A percentile compares a stretch with the other conserved stretches of the same genome.
Evolutionary conservation across 2,113 vertebrate genomes (phyloP).

Genomic region (Oryzias woworae): DNA sequence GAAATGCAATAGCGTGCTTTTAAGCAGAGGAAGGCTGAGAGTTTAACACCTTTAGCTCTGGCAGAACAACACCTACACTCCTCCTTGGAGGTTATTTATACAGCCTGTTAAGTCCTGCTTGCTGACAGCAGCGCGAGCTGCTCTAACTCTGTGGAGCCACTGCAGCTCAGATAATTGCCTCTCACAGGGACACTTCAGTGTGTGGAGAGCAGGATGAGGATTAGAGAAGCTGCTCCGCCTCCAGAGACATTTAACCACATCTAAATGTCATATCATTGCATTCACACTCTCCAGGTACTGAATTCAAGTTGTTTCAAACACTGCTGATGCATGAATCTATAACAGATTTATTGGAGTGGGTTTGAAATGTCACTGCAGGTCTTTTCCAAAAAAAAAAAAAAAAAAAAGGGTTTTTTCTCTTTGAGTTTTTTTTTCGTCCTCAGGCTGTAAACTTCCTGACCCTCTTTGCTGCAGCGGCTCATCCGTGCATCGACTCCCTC

Average conservation of each 20-base stretch:
- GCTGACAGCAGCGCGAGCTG: not conserved
- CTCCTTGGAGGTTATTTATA: not conserved
- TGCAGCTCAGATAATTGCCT: not conserved
- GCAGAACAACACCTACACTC: not conserved
- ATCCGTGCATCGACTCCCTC: conserved; percentile 58
- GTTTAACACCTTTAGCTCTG: not conserved
- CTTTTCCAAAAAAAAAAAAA: conserved; percentile 20
- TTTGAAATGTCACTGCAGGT: too few relatives aligned
- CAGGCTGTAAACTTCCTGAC: conserved; percentile 66
- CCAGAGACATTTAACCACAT: conserved; percentile 15
- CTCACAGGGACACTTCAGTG: not conserved
- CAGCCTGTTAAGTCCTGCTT: not conserved
- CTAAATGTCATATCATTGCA: conserved; percentile 2
- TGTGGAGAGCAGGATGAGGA: not conserved
- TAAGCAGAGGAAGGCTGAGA: too few relatives aligned
- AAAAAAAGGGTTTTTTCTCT: conserved; percentile 18
- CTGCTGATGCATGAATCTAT: too few relatives aligned
- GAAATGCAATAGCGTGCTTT: too few relatives aligned
- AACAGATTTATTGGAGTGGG: too few relatives aligned
- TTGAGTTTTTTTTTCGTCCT: conserved; percentile 17
- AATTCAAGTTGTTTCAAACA: too few relatives aligned
- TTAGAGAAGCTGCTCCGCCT: not conserved
- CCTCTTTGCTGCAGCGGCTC: conserved; percentile 61
- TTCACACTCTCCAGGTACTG: not conserved
- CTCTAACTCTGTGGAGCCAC: not conserved